Evolutionary conservation across 2,888 invertebrate species (phyloP).

Genomic region (Autographa pulchrina): DNA sequence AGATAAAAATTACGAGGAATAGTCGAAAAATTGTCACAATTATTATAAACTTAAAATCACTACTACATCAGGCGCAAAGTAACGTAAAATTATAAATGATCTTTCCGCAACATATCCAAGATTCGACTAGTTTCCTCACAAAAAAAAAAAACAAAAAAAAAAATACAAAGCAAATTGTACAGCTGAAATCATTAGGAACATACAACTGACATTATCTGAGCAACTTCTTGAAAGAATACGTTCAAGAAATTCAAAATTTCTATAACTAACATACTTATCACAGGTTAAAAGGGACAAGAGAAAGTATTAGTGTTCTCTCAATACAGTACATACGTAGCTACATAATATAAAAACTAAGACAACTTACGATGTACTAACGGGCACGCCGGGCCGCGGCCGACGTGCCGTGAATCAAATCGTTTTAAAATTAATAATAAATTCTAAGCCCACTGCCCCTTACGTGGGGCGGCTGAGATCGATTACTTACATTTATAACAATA

Average conservation of each 20-base stretch:
- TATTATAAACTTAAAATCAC: constrained; percentile 70
- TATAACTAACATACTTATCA: constrained; percentile 89
- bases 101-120: constrained; percentile 60
- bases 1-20: constrained; percentile 63
- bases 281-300: constrained; percentile 89
- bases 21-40: constrained; percentile 66
- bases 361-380: constrained; percentile 81
- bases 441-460: constrained; percentile 83
- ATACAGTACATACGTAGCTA: constrained; percentile 79
- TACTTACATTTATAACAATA: constrained; percentile 77
- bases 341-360: constrained; percentile 82
- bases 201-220: constrained; percentile 83
- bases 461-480: constrained; percentile 87
- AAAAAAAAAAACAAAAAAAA: constrained; percentile 68
- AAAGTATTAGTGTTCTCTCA: constrained; percentile 88
- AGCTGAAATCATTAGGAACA: constrained; percentile 86
- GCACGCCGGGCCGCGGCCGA: constrained; percentile 63
- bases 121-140: constrained; percentile 82
- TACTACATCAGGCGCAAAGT: constrained; percentile 77
- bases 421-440: constrained; percentile 74
- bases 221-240: constrained; percentile 80
- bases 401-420: constrained; percentile 69
- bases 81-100: constrained; percentile 70
- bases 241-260: constrained; percentile 83
- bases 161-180: constrained; percentile 77